Evolutionary conservation across 1,140 invertebrate species (phyloP).

Genomic region (Gonioctena quinquepunctata): DNA sequence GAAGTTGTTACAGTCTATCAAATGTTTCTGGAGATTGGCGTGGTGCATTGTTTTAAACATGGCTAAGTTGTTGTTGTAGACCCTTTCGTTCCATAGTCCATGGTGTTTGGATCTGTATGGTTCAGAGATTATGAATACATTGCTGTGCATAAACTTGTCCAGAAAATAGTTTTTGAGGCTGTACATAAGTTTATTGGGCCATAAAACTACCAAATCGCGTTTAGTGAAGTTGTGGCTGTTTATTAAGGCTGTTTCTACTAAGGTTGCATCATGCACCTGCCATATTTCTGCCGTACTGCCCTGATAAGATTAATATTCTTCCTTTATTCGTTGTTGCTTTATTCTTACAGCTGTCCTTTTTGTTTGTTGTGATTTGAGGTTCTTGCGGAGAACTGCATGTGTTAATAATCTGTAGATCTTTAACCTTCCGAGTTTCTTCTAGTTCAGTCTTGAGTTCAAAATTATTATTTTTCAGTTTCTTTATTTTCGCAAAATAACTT

Average conservation of each 20-base stretch:
- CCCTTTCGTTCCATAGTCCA: background rate
- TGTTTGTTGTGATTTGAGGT: background rate
- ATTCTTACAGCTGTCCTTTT: background rate
- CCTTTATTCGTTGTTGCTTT: background rate
- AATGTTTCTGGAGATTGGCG: background rate
- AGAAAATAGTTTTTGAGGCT: background rate
- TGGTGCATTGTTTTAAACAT: background rate
- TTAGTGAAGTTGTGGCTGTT: background rate
- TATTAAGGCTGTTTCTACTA: background rate
- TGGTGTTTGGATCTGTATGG: background rate
- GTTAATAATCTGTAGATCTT: too few relatives aligned
- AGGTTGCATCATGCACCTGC: background rate
- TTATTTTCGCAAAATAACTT: background rate
- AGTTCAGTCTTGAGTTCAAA: background rate
- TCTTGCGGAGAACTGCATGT: background rate
- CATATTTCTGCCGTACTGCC: background rate
- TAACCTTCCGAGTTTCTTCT: too few relatives aligned
- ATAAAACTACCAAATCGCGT: background rate
- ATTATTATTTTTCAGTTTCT: background rate
- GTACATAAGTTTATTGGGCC: background rate
- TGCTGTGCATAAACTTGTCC: background rate
- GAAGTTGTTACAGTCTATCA: background rate
- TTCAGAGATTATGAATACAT: background rate
- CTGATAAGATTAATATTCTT: background rate
- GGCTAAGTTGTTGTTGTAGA: background rate